Base-by-base conservation (phyloP, 23 tunicate genomes). In the Halocynthia roretzi region DNA sequence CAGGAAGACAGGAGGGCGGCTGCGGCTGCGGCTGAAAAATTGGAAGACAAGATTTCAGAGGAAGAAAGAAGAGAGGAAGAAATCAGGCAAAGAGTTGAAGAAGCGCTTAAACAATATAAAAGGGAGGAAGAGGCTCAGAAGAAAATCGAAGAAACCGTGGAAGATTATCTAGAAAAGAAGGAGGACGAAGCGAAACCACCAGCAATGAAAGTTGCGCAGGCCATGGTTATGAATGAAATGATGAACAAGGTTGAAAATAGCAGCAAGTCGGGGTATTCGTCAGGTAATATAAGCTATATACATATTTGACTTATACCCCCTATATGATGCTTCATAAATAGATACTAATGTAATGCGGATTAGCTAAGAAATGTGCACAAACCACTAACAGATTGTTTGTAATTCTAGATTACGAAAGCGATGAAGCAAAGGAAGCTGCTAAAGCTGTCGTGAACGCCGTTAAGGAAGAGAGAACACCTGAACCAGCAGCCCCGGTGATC, bases 201-300 rank as follows among this genome's bases (percentile, higher is more conserved):
- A 7, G 80, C 5, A 6, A 73, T 52, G 17, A 60, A 74, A 40
- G 69, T 80, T 19, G 85, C 85, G 5, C 62, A 71, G 7, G 7
- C 69, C 6, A 50, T 82, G 22, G 85, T 74, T 48, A 69, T 68
- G 0, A 72, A 82, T 8, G 78, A 74, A 54, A 54, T 74, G 17
- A 17, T 53, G 11, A 64, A 74, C 15, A 74, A 64, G 52, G 52
- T 54, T n/a, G 52, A 21, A 61, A 64, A 20, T 48, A 8, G 67
- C 52, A 80, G 70, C 83, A 51, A 6, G 19, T 72, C 52, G 58
- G 51, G 51, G 73, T 54, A 69, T 15, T n/a, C 51, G 44, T 31
- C 44, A 31, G 44, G 44, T 31, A 31, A 31, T 31, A 31, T 31
- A 31, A 31, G 44, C 44, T 31, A 31, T 31, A 31, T 31, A 31